Base-by-base conservation (phyloP, 1,140 invertebrate species). In the Oreohelix idahoensis region DNA sequence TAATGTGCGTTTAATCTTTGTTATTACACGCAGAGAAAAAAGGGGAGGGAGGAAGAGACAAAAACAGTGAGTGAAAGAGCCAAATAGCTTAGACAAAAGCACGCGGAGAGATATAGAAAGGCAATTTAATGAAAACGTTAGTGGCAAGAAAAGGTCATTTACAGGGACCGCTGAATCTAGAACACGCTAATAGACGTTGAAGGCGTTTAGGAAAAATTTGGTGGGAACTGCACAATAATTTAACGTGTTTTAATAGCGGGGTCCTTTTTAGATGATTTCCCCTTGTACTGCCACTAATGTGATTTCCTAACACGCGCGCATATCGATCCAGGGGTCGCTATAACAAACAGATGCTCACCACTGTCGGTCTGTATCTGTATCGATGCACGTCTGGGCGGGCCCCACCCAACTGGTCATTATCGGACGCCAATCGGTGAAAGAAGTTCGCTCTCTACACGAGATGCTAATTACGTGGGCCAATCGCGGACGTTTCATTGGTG, bases 211-310 rank as follows among this genome's bases (percentile, higher is more conserved):
- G 20, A 58, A 23, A 78, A 74, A 74, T 74, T 74, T 42, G 38
- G 11, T 49, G 36, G 26, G 71, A 74, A 74, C 39, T 74, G 71
- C 71, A 5, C 71, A 51, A 78, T 85, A 85, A 85, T 85, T 85
- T 85, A 85, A 85, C 83, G 81, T 82, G 71, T 83, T 85, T 85
- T 85, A 85, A 85, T 85, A 79, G 71, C 71, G 38, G 23, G 71
- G 8, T 70, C 51, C 73, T 70, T 71, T 77, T 75, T 79, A 79
- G 77, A 26, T 53, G 77, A 85, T 71, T 53, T 78, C 76, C 81
- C 71, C 77, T 77, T 78, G 42, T 70, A 77, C 84, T 58, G 70
- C 53, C 70, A 36, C 58, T 85, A 83, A 85, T 85, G 76, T 83
- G 84, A 85, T 85, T 85, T 79, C n/a, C 51, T 79, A 38, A 36